Evolutionary conservation across 2,888 invertebrate species (phyloP), one percentile per base, ranked within the genome.

Genomic region (Yponomeuta sedellus): DNA sequence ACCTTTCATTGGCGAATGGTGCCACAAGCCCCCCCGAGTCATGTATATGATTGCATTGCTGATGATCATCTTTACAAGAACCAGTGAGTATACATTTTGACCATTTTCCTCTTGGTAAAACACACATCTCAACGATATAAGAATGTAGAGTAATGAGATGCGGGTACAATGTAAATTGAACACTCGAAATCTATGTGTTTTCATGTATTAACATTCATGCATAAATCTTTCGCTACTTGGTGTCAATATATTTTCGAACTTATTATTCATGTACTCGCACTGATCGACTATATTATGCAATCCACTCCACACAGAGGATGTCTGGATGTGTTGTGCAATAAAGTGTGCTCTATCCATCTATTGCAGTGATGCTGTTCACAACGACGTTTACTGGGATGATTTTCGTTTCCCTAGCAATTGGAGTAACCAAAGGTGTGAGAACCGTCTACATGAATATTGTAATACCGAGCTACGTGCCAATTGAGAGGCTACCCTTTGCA

Each of bases 371-470:
- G 88, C 76, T 91, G 69, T 87, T 88, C 70, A 88, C 88, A 0
- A 79, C 82, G 0, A 81, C 90, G 0, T 91, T 84, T 70, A 75
- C 75, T 34, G 87, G 85, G 1, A 88, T 89, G 88, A 61, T 87
- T 65, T 69, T 84, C 77, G 92, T 95, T 6, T 93, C 93, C 0
- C 74, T 93, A 1, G 91, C 88, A 11, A 85, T 95, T 69, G 95
- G 95, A 20, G 80, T 94, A 59, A 93, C 94, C 0, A 95, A 95
- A 84, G 95, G 95, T 0, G 85, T 95, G 39, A 85, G 95, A 69
- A 93, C 94, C 0, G 94, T 95, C 0, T 95, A 94, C 74, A 93
- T 94, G 92, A 91, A 93, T 62, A 82, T 95, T 19, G 93, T 95
- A 4, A 93, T 95, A 67, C 95, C 95, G 0, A 93, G 86, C 75